phyloP scores from a whole-genome alignment of 2,888 invertebrate genomes.

The Lithophane socia region DNA sequence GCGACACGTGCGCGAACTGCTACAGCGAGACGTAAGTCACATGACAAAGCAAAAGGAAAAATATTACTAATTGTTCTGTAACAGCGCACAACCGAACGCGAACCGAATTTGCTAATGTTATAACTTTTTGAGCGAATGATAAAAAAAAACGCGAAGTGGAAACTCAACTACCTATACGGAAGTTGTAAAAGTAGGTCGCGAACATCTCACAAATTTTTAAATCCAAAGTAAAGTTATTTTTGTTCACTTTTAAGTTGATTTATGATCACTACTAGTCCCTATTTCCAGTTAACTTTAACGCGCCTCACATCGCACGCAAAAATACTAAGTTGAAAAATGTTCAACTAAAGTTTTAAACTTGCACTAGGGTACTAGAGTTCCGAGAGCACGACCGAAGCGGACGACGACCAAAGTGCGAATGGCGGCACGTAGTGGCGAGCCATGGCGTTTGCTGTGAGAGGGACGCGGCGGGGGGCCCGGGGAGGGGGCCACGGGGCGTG shows the following conservation, averaged over 20 bases:
- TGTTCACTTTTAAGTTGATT: slow-evolving; percentile 74
- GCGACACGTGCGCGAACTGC: slow-evolving; percentile 64
- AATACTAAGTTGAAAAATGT: slow-evolving; percentile 73
- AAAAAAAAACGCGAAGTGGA: slow-evolving; percentile 75
- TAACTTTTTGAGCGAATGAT: slow-evolving; percentile 59
- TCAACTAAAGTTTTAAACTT: slow-evolving; percentile 80
- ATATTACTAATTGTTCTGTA: slow-evolving; percentile 70
- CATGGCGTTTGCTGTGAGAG: slow-evolving; percentile 78
- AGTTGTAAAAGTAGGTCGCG: slow-evolving; percentile 85
- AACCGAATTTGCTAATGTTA: slow-evolving; percentile 62
- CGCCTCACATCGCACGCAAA: slow-evolving; percentile 65
- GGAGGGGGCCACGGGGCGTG: slow-evolving; percentile 74
- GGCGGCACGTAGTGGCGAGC: slow-evolving; percentile 81
- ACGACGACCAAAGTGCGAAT: slow-evolving; percentile 87
- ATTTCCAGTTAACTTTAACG: slow-evolving; percentile 64
- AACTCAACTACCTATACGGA: slow-evolving; percentile 83
- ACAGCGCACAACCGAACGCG: slow-evolving; percentile 66
- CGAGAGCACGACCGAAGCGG: slow-evolving; percentile 78
- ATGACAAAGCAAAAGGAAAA: slow-evolving; percentile 77
- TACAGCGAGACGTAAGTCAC: slow-evolving; percentile 72
- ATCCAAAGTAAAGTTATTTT: slow-evolving; percentile 60
- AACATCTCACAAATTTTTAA: slow-evolving; percentile 77
- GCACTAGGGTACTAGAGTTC: slow-evolving; percentile 72
- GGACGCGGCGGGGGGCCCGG: slow-evolving; percentile 71
- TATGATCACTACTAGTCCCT: slow-evolving; percentile 73